Percentiles rank a stretch among this genome's conserved stretches.
phyloP scores from a whole-genome alignment of 2,888 invertebrate genomes.

The Lasiommata megera region DNA sequence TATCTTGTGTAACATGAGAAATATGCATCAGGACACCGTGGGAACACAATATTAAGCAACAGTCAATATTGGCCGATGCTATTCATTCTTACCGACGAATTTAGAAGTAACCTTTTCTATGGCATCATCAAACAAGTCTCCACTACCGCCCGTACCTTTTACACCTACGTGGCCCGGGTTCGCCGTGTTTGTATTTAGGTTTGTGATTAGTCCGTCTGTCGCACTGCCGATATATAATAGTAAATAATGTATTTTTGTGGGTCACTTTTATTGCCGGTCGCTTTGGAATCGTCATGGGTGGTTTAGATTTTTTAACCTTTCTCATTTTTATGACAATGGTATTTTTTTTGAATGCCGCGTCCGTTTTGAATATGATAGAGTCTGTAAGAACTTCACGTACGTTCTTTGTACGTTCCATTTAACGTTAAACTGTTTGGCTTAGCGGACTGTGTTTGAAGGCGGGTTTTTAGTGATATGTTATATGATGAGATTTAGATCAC shows the following conservation, averaged over 20 bases:
- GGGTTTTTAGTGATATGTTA: conserved; percentile 14
- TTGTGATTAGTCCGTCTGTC: conserved; percentile 75
- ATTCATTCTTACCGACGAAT: conserved; percentile 63
- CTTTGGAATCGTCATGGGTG: conserved; percentile 74
- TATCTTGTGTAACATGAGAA: conserved; percentile 60
- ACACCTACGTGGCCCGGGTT: conserved; percentile 65
- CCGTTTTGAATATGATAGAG: conserved; percentile 29
- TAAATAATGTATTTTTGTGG: conserved; percentile 79
- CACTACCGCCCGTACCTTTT: conserved; percentile 61
- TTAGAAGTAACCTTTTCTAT: conserved; percentile 58
- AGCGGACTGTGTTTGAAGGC: conserved; percentile 18
- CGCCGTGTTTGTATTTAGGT: conserved; percentile 58
- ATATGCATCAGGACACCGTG: conserved; percentile 71
- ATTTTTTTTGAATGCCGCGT: conserved; percentile 36
- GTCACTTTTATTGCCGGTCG: conserved; percentile 70
- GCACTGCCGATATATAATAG: conserved; percentile 76
- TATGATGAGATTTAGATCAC: conserved; percentile 3
- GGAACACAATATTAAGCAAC: conserved; percentile 62
- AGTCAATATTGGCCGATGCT: conserved; percentile 68
- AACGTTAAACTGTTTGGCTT: conserved; percentile 37
- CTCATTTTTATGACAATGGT: conserved; percentile 40
- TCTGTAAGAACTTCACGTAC: conserved; percentile 21
- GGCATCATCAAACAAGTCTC: conserved; percentile 55
- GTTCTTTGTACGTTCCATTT: conserved; percentile 37
- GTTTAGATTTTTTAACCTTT: conserved; percentile 43